phyloP scores from a whole-genome alignment of 2,797 vertebrate genomes.

The Cichlasoma orientale region DNA sequence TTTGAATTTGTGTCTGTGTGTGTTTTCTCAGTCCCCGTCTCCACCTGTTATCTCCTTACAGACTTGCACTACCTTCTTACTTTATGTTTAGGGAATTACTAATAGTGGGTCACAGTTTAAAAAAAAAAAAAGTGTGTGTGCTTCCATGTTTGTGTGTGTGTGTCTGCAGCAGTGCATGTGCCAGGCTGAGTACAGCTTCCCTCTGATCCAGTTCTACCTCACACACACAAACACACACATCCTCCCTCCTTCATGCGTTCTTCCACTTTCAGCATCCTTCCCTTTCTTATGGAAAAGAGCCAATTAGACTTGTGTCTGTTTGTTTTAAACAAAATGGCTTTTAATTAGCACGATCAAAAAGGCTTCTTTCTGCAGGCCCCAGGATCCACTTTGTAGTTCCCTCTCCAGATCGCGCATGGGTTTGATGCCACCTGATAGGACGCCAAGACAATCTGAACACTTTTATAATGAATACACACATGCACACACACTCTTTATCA shows the following conservation, averaged over 20 bases:
- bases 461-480: constrained; percentile 92
- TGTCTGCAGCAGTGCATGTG: constrained; percentile 31
- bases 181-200: constrained; percentile 81
- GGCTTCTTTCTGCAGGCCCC: constrained; percentile 89
- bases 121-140: constrained; percentile 2
- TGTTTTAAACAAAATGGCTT: constrained; percentile 99
- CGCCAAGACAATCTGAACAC: constrained; percentile 88
- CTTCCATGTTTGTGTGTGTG: constrained; percentile 10
- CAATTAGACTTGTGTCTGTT: constrained; percentile 99
- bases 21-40: constrained; percentile 15
- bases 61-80: background rate
- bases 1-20: constrained; percentile 14
- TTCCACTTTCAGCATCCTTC: constrained; percentile 98
- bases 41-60: constrained; percentile 36
- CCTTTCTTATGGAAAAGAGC: constrained; percentile 99
- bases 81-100: constrained; percentile 25
- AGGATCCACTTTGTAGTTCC: constrained; percentile 94
- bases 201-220: constrained; percentile 83
- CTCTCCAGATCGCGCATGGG: constrained; percentile 86
- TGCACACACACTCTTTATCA: constrained; percentile 68
- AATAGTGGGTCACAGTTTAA: constrained; percentile 17
- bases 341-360: constrained; percentile 99
- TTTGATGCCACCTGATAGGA: constrained; percentile 95
- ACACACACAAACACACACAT: constrained; percentile 22
- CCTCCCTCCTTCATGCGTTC: constrained; percentile 81